Conservation (phyloP, 2,113 vertebrate species). For the Cyrtonyx montezumae region DNA sequence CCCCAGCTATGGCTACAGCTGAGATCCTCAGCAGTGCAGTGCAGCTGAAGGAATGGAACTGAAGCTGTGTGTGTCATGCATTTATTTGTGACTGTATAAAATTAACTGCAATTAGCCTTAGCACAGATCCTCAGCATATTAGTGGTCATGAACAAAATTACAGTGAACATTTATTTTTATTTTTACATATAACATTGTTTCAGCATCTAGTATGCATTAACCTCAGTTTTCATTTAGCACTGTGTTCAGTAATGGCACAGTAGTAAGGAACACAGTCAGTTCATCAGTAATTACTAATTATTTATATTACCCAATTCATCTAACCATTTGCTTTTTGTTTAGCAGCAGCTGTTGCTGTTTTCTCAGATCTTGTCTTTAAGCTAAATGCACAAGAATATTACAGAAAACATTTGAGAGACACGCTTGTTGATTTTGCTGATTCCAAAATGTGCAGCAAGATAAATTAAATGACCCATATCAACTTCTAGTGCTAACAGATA, state of each 20-base stretch:
- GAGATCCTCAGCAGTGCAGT: neutral
- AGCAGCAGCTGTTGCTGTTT: constrained; percentile 52
- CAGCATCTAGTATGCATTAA: neutral
- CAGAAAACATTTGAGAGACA: constrained; percentile 21
- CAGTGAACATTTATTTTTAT: neutral
- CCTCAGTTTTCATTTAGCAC: neutral
- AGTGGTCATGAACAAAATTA: neutral
- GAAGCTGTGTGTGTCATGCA: neutral
- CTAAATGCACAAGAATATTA: constrained; percentile 25
- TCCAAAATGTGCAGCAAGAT: neutral
- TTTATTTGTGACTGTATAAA: neutral
- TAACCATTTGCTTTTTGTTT: constrained; percentile 28
- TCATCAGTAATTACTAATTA: constrained; percentile 1
- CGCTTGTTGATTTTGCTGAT: constrained; percentile 9
- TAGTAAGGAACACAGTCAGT: neutral
- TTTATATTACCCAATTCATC: neutral
- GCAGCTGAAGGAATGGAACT: neutral
- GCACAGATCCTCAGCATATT: neutral
- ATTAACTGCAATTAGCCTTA: neutral
- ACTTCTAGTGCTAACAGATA: constrained; percentile 58
- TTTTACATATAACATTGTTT: neutral
- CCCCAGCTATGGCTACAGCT: neutral
- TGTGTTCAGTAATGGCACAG: neutral
- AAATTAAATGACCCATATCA: constrained; percentile 65
- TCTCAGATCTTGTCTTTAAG: constrained; percentile 19